Evolutionary conservation across 1,140 invertebrate genomes (phyloP), one percentile per base, ranked within the genome.

Genomic region (Scylla paramamosain): DNA sequence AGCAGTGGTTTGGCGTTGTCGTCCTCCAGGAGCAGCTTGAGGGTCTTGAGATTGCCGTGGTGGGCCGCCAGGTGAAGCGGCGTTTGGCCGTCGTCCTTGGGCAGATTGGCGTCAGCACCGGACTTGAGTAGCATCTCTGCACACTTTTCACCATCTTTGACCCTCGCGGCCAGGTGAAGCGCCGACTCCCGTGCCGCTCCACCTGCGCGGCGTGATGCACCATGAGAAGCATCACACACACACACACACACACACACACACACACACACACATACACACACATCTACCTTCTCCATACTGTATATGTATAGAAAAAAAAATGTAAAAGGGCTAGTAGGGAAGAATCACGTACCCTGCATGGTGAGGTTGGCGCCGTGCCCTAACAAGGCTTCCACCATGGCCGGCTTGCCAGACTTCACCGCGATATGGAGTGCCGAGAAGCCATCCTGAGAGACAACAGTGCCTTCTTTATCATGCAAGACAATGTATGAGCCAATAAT

Each of bases 381-480:
- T 1, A 99, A 97, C 39, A 99, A 97, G 0, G 99, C 99, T 97
- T 99, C 99, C 25, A 99, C 99, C 7, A 99, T 99, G 39, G 98
- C 98, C 14, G 99, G 99, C 97, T 99, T 99, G 93, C 98, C 98
- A 67, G 98, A 98, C 97, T 99, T 98, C 4, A 99, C 99, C n/a
- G 99, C 99, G 96, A 99, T 99, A 96, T 99, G 99, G 0, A 99
- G 97, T n/a, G 99, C 99, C 31, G 99, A 99, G 97, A 99, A 99
- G 96, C 99, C 99, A 96, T 99, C 99, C 98, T 99, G 96, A n/a
- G 96, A 95, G 83, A 67, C 48, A 25, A 52, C 29, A 92, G 46
- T 59, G 52, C 52, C 32, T 31, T 45, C n/a, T n/a, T 52, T 32
- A 25, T n/a, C 20, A 29, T 29, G 0, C 25, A 14, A 2, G 39